phyloP scores from a whole-genome alignment of 2,113 vertebrate genomes.

The Bufo bufo region DNA sequence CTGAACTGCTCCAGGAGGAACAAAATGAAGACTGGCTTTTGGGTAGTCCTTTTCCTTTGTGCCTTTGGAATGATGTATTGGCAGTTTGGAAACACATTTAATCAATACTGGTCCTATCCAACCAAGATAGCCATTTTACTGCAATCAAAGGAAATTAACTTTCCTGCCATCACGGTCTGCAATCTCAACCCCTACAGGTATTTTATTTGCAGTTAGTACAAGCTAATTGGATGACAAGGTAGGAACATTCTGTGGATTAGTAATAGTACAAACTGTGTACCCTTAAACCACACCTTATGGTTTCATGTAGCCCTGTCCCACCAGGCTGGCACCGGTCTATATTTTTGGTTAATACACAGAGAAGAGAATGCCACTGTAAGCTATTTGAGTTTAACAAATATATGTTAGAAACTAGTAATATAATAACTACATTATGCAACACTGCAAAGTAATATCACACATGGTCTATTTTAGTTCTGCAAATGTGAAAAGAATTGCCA shows the following conservation, averaged over 20 bases:
- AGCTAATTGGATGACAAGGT: background rate
- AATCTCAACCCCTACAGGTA: slow-evolving; percentile 69
- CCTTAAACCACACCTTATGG: no score
- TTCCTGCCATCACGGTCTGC: slow-evolving; percentile 72
- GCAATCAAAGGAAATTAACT: slow-evolving; percentile 65
- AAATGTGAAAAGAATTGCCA: background rate
- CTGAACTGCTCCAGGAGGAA: slow-evolving; percentile 66
- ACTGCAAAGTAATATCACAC: no score
- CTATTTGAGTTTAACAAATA: no score
- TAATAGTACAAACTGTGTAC: no score
- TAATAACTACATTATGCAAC: no score
- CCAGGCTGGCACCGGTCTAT: no score
- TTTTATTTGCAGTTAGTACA: background rate
- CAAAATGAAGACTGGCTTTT: slow-evolving; percentile 65
- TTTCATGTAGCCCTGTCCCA: no score
- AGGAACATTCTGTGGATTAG: background rate
- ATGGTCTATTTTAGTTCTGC: no score
- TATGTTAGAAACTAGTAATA: no score
- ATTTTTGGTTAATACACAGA: no score
- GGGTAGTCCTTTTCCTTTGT: slow-evolving; percentile 68
- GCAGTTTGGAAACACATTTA: slow-evolving; percentile 67
- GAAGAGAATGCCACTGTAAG: no score
- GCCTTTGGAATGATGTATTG: slow-evolving; percentile 68
- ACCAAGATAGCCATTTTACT: slow-evolving; percentile 63
- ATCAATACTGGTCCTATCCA: slow-evolving; percentile 67